These are phyloP conservation scores for Catharus minimus DNA, from an alignment of 2,113 vertebrate species.

Conservation along the genomic window DNA sequence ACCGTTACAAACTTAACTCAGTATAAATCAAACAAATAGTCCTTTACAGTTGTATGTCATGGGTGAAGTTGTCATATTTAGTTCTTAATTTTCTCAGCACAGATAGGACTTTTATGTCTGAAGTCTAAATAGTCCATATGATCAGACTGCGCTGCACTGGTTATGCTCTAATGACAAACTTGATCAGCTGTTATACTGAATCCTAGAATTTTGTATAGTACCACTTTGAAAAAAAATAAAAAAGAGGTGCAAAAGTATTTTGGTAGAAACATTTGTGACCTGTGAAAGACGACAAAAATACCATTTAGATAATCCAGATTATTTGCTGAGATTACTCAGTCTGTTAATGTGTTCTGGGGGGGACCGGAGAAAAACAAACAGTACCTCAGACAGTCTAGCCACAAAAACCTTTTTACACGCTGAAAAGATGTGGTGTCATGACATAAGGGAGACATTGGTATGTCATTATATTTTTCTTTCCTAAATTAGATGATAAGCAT, in stretches of 20 bases:
- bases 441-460: conserved; percentile 17
- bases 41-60: background rate
- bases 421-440: conserved; percentile 30
- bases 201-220: background rate
- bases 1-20: background rate
- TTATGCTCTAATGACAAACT: background rate
- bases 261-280: background rate
- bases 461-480: conserved; percentile 54
- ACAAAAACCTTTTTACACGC: background rate
- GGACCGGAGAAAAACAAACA: background rate
- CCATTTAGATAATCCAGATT: background rate
- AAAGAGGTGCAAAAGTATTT: background rate
- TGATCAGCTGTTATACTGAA: background rate
- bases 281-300: background rate
- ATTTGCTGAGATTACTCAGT: background rate
- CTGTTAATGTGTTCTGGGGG: background rate
- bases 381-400: background rate
- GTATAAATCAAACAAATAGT: conserved; percentile 9
- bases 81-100: background rate
- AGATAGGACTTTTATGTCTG: background rate
- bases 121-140: background rate
- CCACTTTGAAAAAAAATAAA: background rate
- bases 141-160: background rate
- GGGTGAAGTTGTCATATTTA: background rate
- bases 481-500: conserved; percentile 4